Evolutionary conservation across 2,888 invertebrate genomes (phyloP).

Genomic region (Mylabris sibirica): DNA sequence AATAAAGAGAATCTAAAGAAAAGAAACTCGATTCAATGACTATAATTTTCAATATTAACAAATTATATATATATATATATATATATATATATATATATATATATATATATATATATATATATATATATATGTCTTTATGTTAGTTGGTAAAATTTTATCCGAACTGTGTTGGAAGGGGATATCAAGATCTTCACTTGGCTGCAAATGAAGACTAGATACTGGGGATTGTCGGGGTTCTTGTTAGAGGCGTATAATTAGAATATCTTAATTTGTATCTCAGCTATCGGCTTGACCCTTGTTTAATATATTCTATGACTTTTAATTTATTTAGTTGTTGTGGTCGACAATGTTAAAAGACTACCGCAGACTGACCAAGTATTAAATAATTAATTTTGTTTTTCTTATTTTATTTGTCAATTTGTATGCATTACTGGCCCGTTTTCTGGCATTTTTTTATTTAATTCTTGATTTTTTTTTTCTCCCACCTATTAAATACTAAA

Average conservation of each 20-base stretch:
- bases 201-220: slow-evolving; percentile 49
- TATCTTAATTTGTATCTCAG: slow-evolving; percentile 76
- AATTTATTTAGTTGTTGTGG: slow-evolving; percentile 49
- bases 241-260: slow-evolving; percentile 66
- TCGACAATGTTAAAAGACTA: slow-evolving; percentile 21
- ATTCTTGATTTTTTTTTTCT: not conserved
- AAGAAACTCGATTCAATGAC: slow-evolving; percentile 10
- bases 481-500: too few relatives aligned
- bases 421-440: slow-evolving; percentile 21
- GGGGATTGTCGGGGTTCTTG: slow-evolving; percentile 53
- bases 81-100: too few relatives aligned
- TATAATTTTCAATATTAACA: not conserved
- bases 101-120: too few relatives aligned
- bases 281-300: slow-evolving; percentile 60
- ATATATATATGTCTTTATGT: too few relatives aligned
- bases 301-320: slow-evolving; percentile 59
- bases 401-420: slow-evolving; percentile 22
- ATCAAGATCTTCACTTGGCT: slow-evolving; percentile 43
- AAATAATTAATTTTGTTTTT: slow-evolving; percentile 24
- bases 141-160: slow-evolving; percentile 22
- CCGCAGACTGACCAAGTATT: slow-evolving; percentile 7
- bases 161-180: slow-evolving; percentile 42
- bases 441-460: not conserved
- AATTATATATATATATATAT: too few relatives aligned
- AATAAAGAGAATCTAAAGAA: slow-evolving; percentile 42